Conservation (phyloP, 1,140 invertebrate species). For the Drosophila eugracilis region DNA sequence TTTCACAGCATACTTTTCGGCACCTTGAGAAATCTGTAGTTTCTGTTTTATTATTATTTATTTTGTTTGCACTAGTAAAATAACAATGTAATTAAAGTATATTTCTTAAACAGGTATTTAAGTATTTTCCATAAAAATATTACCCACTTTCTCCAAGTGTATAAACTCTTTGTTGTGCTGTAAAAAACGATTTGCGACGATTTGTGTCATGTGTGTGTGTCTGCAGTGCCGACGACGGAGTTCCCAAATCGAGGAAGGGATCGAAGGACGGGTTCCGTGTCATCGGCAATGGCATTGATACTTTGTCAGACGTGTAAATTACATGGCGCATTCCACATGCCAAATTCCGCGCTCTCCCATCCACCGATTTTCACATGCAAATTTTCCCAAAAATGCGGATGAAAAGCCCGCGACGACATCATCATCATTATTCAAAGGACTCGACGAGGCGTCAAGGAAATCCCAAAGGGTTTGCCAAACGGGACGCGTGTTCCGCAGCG, state of each 20-base stretch:
- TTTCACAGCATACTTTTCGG: not conserved
- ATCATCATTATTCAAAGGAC: conserved; percentile 81
- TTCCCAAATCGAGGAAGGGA: conserved; percentile 10
- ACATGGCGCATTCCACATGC: conserved; percentile 79
- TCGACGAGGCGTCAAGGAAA: conserved; percentile 44
- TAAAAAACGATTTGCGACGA: conserved; percentile 82
- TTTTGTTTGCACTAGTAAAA: too few relatives aligned
- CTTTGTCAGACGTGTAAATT: conserved; percentile 83
- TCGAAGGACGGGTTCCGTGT: conserved; percentile 42
- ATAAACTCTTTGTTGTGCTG: conserved; percentile 54
- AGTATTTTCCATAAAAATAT: too few relatives aligned
- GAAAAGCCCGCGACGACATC: conserved; percentile 54
- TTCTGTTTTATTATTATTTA: too few relatives aligned
- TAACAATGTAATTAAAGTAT: too few relatives aligned
- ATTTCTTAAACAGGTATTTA: too few relatives aligned
- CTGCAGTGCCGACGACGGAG: conserved; percentile 44
- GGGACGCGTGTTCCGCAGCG: too few relatives aligned
- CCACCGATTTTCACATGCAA: conserved; percentile 75
- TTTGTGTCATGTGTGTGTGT: conserved; percentile 73
- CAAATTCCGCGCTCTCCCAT: conserved; percentile 55
- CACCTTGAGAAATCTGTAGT: not conserved
- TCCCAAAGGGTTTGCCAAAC: conserved; percentile 70
- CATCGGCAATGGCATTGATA: conserved; percentile 79
- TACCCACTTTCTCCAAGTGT: conserved; percentile 1
- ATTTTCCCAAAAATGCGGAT: conserved; percentile 55